phyloP scores from a whole-genome alignment of 1,140 invertebrate species.

The Leptonema lineaticorne region DNA sequence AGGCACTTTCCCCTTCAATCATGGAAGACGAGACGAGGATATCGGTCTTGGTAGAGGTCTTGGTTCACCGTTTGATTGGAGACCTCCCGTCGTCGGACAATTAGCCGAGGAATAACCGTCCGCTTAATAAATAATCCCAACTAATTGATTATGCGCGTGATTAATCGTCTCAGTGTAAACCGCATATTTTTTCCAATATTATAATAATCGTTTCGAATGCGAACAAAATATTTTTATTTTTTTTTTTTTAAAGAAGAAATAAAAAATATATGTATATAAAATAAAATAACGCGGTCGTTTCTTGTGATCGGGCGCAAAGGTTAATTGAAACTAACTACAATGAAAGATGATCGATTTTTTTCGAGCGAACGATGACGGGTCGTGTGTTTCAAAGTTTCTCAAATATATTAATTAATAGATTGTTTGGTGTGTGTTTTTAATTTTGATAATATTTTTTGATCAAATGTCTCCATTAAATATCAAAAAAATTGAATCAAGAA shows the following conservation, averaged over 20 bases:
- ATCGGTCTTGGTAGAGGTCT: neutral
- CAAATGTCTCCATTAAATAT: no score
- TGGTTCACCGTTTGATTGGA: conserved; percentile 10
- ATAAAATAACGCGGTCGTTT: neutral
- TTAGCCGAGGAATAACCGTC: conserved; percentile 20
- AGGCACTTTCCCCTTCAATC: conserved; percentile 17
- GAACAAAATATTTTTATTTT: no score
- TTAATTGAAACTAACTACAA: neutral
- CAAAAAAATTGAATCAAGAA: no score
- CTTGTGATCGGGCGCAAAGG: neutral
- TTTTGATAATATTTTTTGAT: no score
- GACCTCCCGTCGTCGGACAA: conserved; percentile 24
- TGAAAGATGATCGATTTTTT: no score
- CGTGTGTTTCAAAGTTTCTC: no score
- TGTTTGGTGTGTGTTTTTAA: no score
- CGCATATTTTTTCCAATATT: no score
- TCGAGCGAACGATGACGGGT: no score
- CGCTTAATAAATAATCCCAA: conserved; percentile 16
- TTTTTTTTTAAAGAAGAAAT: neutral
- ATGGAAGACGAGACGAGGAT: neutral
- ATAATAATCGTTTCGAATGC: no score
- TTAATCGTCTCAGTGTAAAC: conserved; percentile 9
- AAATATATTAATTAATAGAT: no score
- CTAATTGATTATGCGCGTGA: conserved; percentile 16
- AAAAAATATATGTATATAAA: neutral